Conservation (phyloP, 2,797 vertebrate genomes). For the Sebastes reedi region DNA sequence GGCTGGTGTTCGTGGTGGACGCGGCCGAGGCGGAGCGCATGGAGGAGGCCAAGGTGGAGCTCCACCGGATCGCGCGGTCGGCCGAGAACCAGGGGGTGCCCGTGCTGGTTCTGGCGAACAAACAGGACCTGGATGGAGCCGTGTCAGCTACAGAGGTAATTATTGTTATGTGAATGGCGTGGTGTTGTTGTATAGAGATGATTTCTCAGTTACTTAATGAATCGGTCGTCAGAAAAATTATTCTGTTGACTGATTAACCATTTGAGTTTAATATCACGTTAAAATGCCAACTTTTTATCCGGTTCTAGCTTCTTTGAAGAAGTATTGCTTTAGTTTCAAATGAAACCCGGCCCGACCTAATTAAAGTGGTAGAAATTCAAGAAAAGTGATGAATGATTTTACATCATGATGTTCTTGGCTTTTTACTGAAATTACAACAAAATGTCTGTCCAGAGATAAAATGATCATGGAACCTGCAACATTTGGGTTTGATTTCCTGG, state of each 20-base stretch:
- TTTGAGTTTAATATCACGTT: background rate
- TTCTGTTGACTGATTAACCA: background rate
- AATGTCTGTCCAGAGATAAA: too few relatives aligned
- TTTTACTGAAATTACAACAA: too few relatives aligned
- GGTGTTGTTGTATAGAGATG: too few relatives aligned
- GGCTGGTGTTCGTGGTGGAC: slow-evolving; percentile 87
- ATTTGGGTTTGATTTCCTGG: background rate
- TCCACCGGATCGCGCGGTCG: slow-evolving; percentile 78
- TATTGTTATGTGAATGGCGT: background rate
- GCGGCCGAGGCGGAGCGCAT: slow-evolving; percentile 78
- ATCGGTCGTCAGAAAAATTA: background rate
- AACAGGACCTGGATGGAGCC: slow-evolving; percentile 82
- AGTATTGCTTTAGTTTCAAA: too few relatives aligned
- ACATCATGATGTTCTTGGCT: background rate
- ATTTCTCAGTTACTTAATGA: background rate
- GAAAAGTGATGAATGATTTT: background rate
- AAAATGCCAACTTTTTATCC: background rate
- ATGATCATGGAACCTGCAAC: background rate
- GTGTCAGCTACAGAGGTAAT: slow-evolving; percentile 70
- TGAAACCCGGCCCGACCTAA: too few relatives aligned
- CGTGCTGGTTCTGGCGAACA: slow-evolving; percentile 84
- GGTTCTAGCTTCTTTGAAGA: background rate
- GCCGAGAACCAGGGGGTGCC: slow-evolving; percentile 85
- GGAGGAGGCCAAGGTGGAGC: slow-evolving; percentile 86
- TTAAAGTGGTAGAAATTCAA: too few relatives aligned